These are phyloP conservation scores for Megathymus violae DNA, from an alignment of 1,140 invertebrate genomes.

Conservation along the genomic window DNA sequence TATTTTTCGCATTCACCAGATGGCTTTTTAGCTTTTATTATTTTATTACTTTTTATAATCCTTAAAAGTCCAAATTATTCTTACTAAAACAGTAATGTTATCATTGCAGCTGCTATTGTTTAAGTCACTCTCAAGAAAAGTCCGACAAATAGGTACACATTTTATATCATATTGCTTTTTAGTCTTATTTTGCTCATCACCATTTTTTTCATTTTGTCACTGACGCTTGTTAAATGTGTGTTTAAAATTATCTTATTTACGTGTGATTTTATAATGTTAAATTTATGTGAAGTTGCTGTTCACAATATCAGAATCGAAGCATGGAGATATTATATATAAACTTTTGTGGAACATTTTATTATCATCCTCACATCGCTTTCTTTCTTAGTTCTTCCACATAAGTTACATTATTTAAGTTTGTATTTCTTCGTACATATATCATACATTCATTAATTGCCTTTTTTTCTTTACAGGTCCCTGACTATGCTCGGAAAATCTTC, in stretches of 20 bases:
- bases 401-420: conserved; percentile 4
- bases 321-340: not conserved
- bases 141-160: conserved; percentile 77
- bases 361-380: conserved; percentile 20
- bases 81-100: conserved; percentile 67
- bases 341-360: conserved; percentile 1
- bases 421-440: not conserved
- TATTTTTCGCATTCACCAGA: conserved; percentile 4
- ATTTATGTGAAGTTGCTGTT: conserved; percentile 9
- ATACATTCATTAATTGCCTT: conserved; percentile 17
- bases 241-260: conserved; percentile 13
- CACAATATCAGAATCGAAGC: not conserved
- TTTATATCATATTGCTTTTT: conserved; percentile 73
- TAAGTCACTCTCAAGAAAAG: conserved; percentile 80
- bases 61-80: conserved; percentile 41
- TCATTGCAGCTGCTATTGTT: conserved; percentile 82
- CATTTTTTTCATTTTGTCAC: conserved; percentile 38
- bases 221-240: conserved; percentile 32
- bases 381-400: conserved; percentile 23
- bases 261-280: not conserved
- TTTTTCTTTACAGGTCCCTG: conserved; percentile 70
- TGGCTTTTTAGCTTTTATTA: conserved; percentile 18
- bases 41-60: conserved; percentile 20
- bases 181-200: conserved; percentile 50
- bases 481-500: conserved; percentile 72